A percentile compares a stretch with the other conserved stretches of the same genome.
Conservation (phyloP, 2,797 vertebrate genomes). For the Apodemus agrarius region DNA sequence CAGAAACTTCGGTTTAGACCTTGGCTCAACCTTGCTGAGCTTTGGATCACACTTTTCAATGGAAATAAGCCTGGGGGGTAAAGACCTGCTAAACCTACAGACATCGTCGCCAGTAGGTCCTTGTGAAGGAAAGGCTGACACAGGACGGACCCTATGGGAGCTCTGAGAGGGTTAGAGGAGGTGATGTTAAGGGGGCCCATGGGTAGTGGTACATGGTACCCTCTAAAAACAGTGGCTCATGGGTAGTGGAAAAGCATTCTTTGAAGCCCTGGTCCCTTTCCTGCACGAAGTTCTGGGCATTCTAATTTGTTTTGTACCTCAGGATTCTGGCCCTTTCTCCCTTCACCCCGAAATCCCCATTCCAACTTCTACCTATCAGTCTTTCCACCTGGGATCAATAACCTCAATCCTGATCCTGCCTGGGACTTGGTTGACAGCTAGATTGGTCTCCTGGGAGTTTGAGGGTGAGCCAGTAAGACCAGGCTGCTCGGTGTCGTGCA, state of each 20-base stretch:
- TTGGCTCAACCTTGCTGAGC: background rate
- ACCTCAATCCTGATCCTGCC: background rate
- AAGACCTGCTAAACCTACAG: background rate
- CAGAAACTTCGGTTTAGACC: background rate
- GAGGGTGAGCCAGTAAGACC: background rate
- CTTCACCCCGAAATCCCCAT: no score
- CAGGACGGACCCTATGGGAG: background rate
- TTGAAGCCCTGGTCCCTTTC: background rate
- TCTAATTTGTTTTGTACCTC: background rate
- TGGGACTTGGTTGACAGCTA: background rate
- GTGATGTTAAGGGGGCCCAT: background rate
- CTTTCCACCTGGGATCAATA: background rate
- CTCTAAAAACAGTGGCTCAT: background rate
- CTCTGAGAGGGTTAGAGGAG: background rate
- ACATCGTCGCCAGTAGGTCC: background rate
- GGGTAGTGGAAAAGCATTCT: background rate
- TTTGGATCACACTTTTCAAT: constrained; percentile 25
- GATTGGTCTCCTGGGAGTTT: constrained; percentile 37
- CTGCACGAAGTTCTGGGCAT: background rate
- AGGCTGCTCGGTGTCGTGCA: background rate
- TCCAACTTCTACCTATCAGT: background rate
- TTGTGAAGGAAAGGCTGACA: background rate
- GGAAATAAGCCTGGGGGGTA: background rate
- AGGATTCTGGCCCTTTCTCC: background rate
- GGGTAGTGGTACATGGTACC: background rate